Evolutionary conservation across 2,797 vertebrate genomes (phyloP), one percentile per base, ranked within the genome.

Genomic region (Acanthurus leucopareius): DNA sequence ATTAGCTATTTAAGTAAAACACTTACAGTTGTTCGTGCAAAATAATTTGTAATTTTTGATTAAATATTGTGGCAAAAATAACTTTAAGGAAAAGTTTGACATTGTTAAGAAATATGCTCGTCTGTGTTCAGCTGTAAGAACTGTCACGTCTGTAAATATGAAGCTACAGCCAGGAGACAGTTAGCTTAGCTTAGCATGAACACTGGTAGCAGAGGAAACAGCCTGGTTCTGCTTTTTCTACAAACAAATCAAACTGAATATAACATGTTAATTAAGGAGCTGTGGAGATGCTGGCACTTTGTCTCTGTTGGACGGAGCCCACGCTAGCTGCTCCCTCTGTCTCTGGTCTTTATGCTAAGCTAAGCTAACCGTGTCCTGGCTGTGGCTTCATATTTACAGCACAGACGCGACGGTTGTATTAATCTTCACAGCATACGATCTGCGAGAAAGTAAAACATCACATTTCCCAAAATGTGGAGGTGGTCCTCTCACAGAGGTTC

Each of bases 291-390:
- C 38, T 40, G 38, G 28, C 28, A 28, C 28, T 3, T 40, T 40
- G 38, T 40, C 10, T 3, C 10, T 40, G 38, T 40, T 40, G 6
- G 38, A 40, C 38, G 10, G 38, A 40, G 6, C 38, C 38, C 38
- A 28, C 38, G 6, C 38, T 40, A 10, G 47, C 25, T 22, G 13
- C 7, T n/a, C 3, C 17, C 19, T 7, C 16, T 17, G 47, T 20
- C 47, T 52, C 19, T 19, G 32, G 20, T 15, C 51, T 57, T 57
- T 32, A 47, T 71, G 54, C 47, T 59, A 71, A 25, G 11, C 25
- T 52, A 71, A 10, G 52, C 20, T 57, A 62, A 56, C 17, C 20
- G 22, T 15, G 10, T 70, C 14, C n/a, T 38, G 10, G n/a, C 32
- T 19, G 19, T 63, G 22, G 15, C 10, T 7, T 54, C n/a, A 57